Conservation (phyloP, 1,140 invertebrate genomes). For the Cyclargus thomasi region DNA sequence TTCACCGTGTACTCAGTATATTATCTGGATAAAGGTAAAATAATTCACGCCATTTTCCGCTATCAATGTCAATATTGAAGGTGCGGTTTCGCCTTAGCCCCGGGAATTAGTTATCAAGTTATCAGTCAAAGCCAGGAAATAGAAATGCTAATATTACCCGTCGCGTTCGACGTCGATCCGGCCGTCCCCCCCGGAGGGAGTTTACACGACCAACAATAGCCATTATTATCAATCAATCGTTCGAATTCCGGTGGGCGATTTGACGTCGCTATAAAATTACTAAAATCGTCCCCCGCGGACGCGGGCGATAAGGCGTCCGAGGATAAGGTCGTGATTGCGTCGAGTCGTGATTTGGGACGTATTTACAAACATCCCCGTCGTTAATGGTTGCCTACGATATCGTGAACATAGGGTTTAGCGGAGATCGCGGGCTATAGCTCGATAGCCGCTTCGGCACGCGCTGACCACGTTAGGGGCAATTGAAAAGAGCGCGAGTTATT, state of each 20-base stretch:
- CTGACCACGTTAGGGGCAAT: slow-evolving; percentile 53
- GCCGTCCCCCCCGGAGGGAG: slow-evolving; percentile 35
- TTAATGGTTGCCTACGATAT: slow-evolving; percentile 30
- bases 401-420: slow-evolving; percentile 55
- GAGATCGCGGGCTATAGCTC: slow-evolving; percentile 48
- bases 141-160: slow-evolving; percentile 49
- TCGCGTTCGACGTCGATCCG: slow-evolving; percentile 50
- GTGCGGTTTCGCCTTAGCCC: slow-evolving; percentile 9
- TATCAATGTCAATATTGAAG: slow-evolving; percentile 9
- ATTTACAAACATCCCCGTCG: slow-evolving; percentile 7
- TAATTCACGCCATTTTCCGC: neutral
- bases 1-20: neutral
- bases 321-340: slow-evolving; percentile 33
- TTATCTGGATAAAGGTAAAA: neutral
- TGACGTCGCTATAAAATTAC: slow-evolving; percentile 31
- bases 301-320: slow-evolving; percentile 27
- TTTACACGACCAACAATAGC: slow-evolving; percentile 55
- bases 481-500: slow-evolving; percentile 61
- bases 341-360: slow-evolving; percentile 1
- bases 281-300: slow-evolving; percentile 52
- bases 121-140: slow-evolving; percentile 31
- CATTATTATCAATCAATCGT: slow-evolving; percentile 62
- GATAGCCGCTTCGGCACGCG: slow-evolving; percentile 52
- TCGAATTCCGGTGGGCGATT: slow-evolving; percentile 44
- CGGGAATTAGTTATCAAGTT: slow-evolving; percentile 15